Base-by-base conservation (phyloP, 2,797 vertebrate genomes). In the Phataginus tetradactyla region DNA sequence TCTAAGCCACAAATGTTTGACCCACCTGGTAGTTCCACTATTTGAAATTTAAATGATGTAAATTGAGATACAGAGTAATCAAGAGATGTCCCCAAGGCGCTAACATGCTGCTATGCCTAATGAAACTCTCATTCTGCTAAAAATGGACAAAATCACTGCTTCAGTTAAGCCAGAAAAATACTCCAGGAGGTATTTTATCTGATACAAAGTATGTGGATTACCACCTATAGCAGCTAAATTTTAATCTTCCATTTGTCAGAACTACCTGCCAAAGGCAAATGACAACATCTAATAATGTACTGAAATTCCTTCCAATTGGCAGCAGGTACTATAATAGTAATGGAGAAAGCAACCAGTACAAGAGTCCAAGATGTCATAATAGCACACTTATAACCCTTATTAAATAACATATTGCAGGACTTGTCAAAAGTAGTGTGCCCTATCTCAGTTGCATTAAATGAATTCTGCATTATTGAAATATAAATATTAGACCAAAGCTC, bases 221-320 rank as follows among this genome's bases (percentile, higher is more conserved):
- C 64, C 79, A 91, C 55, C 39, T 86, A 77, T 0, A 93, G 55
- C n/a, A 77, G 61, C 21, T 95, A 45, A 85, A 78, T 89, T 89
- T 91, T 93, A 93, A 94, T 89, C 61, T 95, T 91, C 34, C 74
- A 72, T 89, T 96, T 95, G 63, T 93, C 87, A 96, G 74, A 96
- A 91, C 75, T 85, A 91, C 32, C 66, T 86, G 87, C 86, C 90
- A 96, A 93, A 93, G 72, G 93, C 90, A 93, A 96, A 94, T 18
- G 61, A 72, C 78, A 86, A 68, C 51, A 89, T 5, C 45, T 49
- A 80, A 81, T 72, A 72, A 97, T 39, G 45, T 63, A 74, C 80
- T 71, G 34, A 95, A 85, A 91, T 55, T 57, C 57, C 66, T 37
- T 85, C 29, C 20, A 45, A 49, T 12, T 79, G 63, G 64, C 61